Conservation (phyloP, 2,888 invertebrate genomes). For the Eustalomyia histrio region DNA sequence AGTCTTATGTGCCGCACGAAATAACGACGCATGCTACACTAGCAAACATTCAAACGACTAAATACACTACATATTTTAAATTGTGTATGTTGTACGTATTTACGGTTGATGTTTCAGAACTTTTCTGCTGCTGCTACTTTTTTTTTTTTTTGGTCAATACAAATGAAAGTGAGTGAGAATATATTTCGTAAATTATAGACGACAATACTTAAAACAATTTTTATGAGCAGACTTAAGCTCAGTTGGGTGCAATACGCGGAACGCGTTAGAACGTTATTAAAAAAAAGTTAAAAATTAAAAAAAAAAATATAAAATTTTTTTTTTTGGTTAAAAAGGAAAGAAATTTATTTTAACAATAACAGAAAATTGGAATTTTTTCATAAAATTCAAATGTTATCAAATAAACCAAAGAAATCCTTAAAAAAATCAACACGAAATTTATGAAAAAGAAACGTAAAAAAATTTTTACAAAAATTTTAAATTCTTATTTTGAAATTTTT, state of each 20-base stretch:
- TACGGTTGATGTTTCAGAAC: background rate
- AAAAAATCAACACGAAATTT: constrained; percentile 39
- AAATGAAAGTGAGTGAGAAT: constrained; percentile 51
- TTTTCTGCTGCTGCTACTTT: background rate
- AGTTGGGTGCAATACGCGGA: constrained; percentile 67
- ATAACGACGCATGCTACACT: constrained; percentile 44
- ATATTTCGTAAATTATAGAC: constrained; percentile 27
- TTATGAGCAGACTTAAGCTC: constrained; percentile 61
- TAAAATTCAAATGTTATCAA: background rate
- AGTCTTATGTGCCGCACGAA: constrained; percentile 37
- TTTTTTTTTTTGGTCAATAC: background rate
- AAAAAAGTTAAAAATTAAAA: constrained; percentile 34
- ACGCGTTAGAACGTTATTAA: constrained; percentile 64
- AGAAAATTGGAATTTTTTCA: constrained; percentile 9
- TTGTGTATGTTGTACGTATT: background rate
- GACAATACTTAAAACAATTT: constrained; percentile 45
- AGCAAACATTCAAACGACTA: background rate
- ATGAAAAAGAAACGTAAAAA: constrained; percentile 63
- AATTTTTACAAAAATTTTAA: constrained; percentile 44
- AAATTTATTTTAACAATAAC: background rate
- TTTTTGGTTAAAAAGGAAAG: background rate
- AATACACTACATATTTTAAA: background rate
- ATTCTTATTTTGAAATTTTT: constrained; percentile 49
- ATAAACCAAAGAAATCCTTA: constrained; percentile 13
- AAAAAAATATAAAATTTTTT: background rate